Evolutionary conservation across 2,888 invertebrate genomes (phyloP).

Genomic region (Sinhomidia bicolor): DNA sequence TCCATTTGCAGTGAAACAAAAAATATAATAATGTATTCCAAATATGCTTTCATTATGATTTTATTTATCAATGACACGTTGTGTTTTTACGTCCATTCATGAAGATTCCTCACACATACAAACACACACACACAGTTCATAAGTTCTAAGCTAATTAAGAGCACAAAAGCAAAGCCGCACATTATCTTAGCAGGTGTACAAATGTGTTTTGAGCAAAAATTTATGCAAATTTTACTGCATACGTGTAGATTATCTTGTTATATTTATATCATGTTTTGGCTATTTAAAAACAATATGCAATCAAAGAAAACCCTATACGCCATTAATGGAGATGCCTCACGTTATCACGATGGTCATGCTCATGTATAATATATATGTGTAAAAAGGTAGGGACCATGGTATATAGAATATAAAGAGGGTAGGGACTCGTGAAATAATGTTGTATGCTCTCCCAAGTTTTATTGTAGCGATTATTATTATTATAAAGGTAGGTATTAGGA

Average conservation of each 20-base stretch:
- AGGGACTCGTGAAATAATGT: too few species aligned
- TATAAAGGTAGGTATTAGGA: too few species aligned
- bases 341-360: background rate
- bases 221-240: constrained; percentile 45
- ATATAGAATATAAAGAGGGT: too few species aligned
- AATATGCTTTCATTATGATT: background rate
- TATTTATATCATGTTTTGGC: background rate
- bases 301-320: background rate
- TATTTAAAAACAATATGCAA: background rate
- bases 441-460: too few species aligned
- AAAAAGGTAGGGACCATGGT: too few species aligned
- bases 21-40: background rate
- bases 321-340: background rate
- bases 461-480: too few species aligned
- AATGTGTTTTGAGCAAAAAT: constrained; percentile 59
- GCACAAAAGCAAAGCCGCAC: background rate
- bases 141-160: constrained; percentile 24
- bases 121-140: too few species aligned
- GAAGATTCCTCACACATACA: background rate
- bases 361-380: background rate
- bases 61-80: constrained; percentile 42
- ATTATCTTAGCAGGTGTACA: constrained; percentile 44
- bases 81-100: constrained; percentile 21
- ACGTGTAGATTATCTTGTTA: background rate
- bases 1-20: background rate